A percentile compares a stretch with the other conserved stretches of the same genome.
These are phyloP conservation scores for Trididemnum miniatum DNA, from an alignment of 23 tunicate species.

Conservation along the genomic window DNA sequence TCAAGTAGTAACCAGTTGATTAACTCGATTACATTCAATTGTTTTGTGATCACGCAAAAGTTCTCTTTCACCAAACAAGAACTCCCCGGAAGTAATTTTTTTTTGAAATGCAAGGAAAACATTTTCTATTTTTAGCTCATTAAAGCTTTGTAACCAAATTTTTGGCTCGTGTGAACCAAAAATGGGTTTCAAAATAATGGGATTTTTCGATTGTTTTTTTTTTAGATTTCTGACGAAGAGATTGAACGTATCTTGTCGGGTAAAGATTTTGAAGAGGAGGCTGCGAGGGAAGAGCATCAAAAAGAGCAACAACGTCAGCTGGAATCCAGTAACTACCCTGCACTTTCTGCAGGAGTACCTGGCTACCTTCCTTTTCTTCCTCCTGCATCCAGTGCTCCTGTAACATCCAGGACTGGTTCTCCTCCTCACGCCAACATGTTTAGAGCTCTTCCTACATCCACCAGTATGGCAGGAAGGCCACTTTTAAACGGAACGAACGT, in stretches of 20 bases:
- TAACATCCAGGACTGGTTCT: constrained; percentile 24
- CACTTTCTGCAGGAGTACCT: neutral
- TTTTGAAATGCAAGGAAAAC: too few relatives aligned
- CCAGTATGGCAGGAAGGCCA: constrained; percentile 1
- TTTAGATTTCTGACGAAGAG: constrained; percentile 84
- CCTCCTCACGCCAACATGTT: constrained; percentile 38
- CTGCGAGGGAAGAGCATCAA: constrained; percentile 46
- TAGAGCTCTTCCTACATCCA: constrained; percentile 10
- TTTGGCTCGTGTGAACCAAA: too few relatives aligned
- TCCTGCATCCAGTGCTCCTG: constrained; percentile 11
- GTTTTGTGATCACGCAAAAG: too few relatives aligned
- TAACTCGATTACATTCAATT: too few relatives aligned
- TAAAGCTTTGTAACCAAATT: too few relatives aligned
- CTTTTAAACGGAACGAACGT: constrained; percentile 17
- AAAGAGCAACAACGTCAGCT: constrained; percentile 9
- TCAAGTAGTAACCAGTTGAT: too few relatives aligned
- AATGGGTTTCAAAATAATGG: too few relatives aligned
- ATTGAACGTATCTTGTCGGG: constrained; percentile 86
- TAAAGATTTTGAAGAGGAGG: constrained; percentile 85
- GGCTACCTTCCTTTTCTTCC: constrained; percentile 38
- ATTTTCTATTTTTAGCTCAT: too few relatives aligned
- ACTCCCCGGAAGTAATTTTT: too few relatives aligned
- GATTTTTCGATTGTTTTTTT: neutral
- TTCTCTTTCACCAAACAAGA: too few relatives aligned
- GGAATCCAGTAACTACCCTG: neutral